Evolutionary conservation across 2,888 invertebrate genomes (phyloP), one percentile per base, ranked within the genome.

Genomic region (Crioceris asparagi): DNA sequence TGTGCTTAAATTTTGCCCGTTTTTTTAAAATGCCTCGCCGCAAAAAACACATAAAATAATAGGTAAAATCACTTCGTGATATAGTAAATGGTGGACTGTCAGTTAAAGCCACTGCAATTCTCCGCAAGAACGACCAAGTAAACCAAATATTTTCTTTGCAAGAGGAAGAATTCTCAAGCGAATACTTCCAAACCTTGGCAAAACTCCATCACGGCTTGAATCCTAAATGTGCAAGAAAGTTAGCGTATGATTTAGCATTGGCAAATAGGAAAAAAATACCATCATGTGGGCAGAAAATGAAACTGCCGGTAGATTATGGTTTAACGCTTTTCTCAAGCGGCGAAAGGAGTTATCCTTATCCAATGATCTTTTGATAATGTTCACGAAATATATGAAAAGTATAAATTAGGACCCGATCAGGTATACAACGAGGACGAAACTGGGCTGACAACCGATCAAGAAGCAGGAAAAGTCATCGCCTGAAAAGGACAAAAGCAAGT

Each of bases 191-290:
- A 30, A 41, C 30, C 18, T 27, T 43, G 36, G 35, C 36, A 41
- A 41, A 41, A 36, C 32, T 36, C 17, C 41, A 41, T 25, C 40
- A 41, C 23, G 41, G 41, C 18, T 17, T 40, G 31, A 38, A 38
- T 31, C 40, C 39, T 15, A 41, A 42, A 37, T 18, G 32, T 32
- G 39, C 42, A n/a, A 21, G 40, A 36, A 41, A 41, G 30, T 23
- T 41, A 19, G 39, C 39, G 36, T 39, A 39, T 29, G 31, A 36
- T 15, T 36, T 35, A 38, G 39, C 40, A 32, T 18, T 42, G 18
- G 32, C 42, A 15, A 42, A 41, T 26, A 17, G 11, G 8, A 36
- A 41, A 7, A 42, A 41, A 25, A 30, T 17, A 31, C 35, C 11
- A 17, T 19, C 17, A 14, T 16, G 11, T 42, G 35, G 32, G 18